Evolutionary conservation across 2,113 vertebrate genomes (phyloP).

Genomic region (Lucifuga dentata): DNA sequence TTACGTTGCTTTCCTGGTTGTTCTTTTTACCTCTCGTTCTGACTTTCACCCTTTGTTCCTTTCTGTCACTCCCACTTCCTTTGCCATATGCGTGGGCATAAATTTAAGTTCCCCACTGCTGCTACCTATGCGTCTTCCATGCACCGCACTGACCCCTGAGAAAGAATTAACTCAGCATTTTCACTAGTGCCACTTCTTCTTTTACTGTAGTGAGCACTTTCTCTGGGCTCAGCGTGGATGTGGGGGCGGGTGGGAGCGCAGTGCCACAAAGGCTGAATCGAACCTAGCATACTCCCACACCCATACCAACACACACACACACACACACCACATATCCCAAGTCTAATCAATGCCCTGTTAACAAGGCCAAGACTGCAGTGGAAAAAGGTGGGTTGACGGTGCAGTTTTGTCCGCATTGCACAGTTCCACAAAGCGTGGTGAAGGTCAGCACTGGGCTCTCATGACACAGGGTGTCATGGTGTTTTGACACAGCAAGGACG

Average conservation of each 20-base stretch:
- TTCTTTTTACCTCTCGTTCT: conserved; percentile 1
- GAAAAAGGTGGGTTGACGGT: conserved; percentile 62
- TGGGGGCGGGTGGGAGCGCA: conserved; percentile 19
- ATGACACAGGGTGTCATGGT: background rate
- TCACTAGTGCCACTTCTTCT: conserved; percentile 73
- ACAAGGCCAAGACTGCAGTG: conserved; percentile 72
- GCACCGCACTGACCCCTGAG: conserved; percentile 64
- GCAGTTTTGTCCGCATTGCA: conserved; percentile 55
- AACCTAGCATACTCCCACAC: conserved; percentile 31
- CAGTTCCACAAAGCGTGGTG: conserved; percentile 34
- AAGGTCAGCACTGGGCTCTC: conserved; percentile 57
- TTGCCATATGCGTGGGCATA: conserved; percentile 44
- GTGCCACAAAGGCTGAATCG: conserved; percentile 63
- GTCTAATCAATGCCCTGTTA: conserved; percentile 70
- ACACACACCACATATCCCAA: conserved; percentile 37
- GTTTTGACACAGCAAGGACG: conserved; percentile 46
- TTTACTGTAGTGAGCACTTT: conserved; percentile 75
- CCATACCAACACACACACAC: conserved; percentile 32
- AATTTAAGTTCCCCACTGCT: conserved; percentile 32
- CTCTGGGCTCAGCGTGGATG: conserved; percentile 36
- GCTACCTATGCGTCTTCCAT: conserved; percentile 50
- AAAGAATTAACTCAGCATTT: conserved; percentile 72
- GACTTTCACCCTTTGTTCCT: conserved; percentile 23
- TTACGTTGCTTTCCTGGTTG: background rate
- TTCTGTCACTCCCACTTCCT: conserved; percentile 16